Base-by-base conservation (phyloP, 37 sponge, comb jelly and placozoan species). In the Eunapius fragilis region DNA sequence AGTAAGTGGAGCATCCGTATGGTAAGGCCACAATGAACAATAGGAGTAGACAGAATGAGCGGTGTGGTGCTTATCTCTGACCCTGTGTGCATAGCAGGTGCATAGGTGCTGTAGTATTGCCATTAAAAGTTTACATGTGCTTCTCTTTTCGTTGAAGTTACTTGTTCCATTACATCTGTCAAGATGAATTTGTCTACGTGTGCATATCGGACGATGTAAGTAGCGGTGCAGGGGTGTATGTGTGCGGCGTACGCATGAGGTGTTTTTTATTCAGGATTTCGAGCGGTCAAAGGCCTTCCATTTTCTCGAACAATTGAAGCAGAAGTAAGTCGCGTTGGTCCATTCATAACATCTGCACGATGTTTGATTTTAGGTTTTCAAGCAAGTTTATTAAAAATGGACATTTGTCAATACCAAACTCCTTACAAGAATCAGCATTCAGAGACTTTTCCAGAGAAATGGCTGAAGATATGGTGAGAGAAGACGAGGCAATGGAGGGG, bases 201-300 rank as follows among this genome's bases (percentile, higher is more conserved):
- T 96, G 96, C 82, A 96, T 96, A 58, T 88, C 96, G 67, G 93
- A 90, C 70, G 94, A 93, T 81, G 96, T 96, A 72, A 93, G 91
- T 17, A 11, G 2, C n/a, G 5, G n/a, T 25, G 36, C 35, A 11
- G 35, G 33, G 32, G 67, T 70, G 73, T 69, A 6, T 75, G 70
- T 77, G 72, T 67, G 32, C 28, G 74, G 47, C 78, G 36, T 33
- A 23, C 26, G 67, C 22, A 22, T 79, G 41, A 26, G 28, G 27
- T 30, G n/a, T 36, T n/a, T n/a, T n/a, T n/a, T 50, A 3, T 78
- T 23, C 37, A 96, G 96, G 96, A 96, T 30, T 96, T 96, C 88
- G 90, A 93, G 67, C 58, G 96, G 49, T 90, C 94, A 34, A 96
- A 79, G 49, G 96, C 96, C 28, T 96, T 96, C 48, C 50, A 91